Evolutionary conservation across 2,113 vertebrate genomes (phyloP), one percentile per base, ranked within the genome.

Genomic region (Romanogobio albipinnatus): DNA sequence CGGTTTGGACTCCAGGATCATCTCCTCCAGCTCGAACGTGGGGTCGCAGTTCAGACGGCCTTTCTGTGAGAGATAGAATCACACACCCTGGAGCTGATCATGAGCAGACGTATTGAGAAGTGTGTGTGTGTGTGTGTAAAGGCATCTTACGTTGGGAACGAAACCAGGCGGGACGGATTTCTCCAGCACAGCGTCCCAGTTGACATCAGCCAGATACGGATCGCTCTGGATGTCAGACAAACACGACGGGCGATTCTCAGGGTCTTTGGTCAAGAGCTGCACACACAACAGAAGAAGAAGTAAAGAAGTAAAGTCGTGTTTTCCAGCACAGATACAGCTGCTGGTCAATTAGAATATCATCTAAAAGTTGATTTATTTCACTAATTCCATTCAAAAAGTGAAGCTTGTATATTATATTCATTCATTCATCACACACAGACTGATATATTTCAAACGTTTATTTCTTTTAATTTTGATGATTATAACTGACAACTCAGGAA

Each of bases 1-100:
- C 0, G 98, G 98, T 74, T 94, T 91, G 0, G 98, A 98, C 93
- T 99, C 98, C 90, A 99, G 91, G 58, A 99, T 99, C 98, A 99
- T 99, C 93, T 99, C 98, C 93, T 99, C 98, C 90, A 99, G 92
- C 92, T 99, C 98, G 1, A 99, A 99, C 84, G 97, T 99, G 83
- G 98, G 98, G 92, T 99, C 98, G 3, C 98, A 99, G 91, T 99
- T 97, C 89, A 99, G 96, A 68, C 97, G 96, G 86, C 97, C 98
- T 93, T 99, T 99, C 98, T 99, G 95, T 58, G 47, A 43, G 45
- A 77, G 19, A 61, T 26, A 49, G 47, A 49, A 64, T 64, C 62
- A 26, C 5, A 13, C 61, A 64, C 2, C 26, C 59, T 24, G 4
- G 10, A 13, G 61, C 26, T 26, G 26, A 6, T 64, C 13, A 2